Evolutionary conservation across 2,888 invertebrate species (phyloP).

Genomic region (Vandiemenella viatica): DNA sequence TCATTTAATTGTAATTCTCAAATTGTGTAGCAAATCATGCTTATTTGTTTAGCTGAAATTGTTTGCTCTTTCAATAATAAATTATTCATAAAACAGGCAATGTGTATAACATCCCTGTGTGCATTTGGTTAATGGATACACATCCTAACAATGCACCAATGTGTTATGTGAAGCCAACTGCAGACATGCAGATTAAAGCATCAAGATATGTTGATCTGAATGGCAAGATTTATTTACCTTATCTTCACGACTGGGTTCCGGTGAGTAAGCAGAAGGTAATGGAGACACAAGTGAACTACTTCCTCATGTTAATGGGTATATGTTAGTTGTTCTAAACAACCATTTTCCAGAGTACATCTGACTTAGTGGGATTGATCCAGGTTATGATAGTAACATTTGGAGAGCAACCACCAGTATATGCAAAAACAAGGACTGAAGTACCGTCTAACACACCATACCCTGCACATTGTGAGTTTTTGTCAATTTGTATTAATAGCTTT

Average conservation of each 20-base stretch:
- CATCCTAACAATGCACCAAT: constrained; percentile 95
- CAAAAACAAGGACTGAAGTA: constrained; percentile 44
- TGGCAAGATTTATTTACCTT: constrained; percentile 92
- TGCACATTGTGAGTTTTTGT: constrained; percentile 29
- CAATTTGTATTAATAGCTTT: too few species aligned
- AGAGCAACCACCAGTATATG: constrained; percentile 86
- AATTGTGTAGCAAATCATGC: too few species aligned
- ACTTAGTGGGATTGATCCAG: constrained; percentile 76
- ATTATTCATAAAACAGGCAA: constrained; percentile 18
- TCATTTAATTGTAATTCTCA: too few species aligned
- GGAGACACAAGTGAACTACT: neutral
- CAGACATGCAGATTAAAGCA: constrained; percentile 88
- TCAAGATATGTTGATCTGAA: constrained; percentile 88
- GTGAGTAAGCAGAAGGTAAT: constrained; percentile 34
- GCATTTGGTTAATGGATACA: constrained; percentile 91
- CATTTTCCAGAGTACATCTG: constrained; percentile 51
- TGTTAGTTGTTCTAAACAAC: neutral
- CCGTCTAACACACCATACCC: constrained; percentile 36
- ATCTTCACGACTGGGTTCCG: constrained; percentile 85
- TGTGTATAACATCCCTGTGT: constrained; percentile 90
- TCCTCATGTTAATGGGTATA: neutral
- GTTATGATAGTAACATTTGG: constrained; percentile 86
- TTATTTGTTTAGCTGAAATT: too few species aligned
- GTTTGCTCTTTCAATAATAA: neutral
- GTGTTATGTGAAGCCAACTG: constrained; percentile 85